Conservation (phyloP, 2,888 invertebrate genomes). For the Parelbella ahira region DNA sequence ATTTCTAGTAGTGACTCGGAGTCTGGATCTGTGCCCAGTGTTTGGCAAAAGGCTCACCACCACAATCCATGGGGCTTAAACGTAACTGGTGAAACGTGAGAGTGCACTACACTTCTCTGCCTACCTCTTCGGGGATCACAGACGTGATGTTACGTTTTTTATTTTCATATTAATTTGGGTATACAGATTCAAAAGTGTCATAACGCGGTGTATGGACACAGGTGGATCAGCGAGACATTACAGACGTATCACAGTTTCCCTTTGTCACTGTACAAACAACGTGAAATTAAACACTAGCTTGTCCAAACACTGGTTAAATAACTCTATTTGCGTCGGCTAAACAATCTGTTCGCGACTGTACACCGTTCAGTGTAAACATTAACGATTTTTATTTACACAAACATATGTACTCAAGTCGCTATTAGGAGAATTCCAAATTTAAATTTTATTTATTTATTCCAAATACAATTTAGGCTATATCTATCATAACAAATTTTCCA, state of each 20-base stretch:
- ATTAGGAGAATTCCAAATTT: conserved; percentile 6
- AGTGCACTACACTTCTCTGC: too few species aligned
- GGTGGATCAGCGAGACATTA: conserved; percentile 7
- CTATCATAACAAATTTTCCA: too few species aligned
- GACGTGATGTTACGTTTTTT: too few species aligned
- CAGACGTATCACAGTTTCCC: conserved; percentile 14
- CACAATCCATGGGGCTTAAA: too few species aligned
- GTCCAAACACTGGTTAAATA: conserved; percentile 47
- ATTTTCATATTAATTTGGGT: background rate
- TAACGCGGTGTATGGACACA: conserved; percentile 3
- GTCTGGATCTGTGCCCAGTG: too few species aligned
- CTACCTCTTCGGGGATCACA: too few species aligned
- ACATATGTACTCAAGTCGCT: background rate
- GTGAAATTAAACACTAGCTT: conserved; percentile 43
- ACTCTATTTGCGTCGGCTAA: conserved; percentile 39
- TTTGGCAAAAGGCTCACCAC: too few species aligned
- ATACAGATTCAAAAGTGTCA: background rate
- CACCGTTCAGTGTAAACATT: background rate
- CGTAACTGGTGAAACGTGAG: too few species aligned
- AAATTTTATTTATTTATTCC: too few species aligned
- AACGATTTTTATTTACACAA: conserved; percentile 7
- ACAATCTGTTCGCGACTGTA: conserved; percentile 22
- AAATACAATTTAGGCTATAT: too few species aligned
- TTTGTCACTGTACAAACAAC: conserved; percentile 35
- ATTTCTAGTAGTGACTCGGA: too few species aligned